Evolutionary conservation across 2,888 invertebrate genomes (phyloP), one percentile per base, ranked within the genome.

Genomic region (Helicoverpa assulta): DNA sequence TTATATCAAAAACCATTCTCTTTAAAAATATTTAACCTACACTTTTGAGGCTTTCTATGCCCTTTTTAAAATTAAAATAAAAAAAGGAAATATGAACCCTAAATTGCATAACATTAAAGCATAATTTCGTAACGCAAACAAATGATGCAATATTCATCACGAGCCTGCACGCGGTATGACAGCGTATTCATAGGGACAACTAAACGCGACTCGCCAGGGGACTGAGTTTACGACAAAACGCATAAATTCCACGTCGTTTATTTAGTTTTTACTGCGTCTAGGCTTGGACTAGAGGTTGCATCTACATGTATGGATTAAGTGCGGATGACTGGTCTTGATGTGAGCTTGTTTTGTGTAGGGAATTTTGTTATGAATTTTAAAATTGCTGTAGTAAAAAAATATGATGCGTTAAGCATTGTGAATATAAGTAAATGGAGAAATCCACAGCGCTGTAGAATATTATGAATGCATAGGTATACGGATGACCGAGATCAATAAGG

Each of bases 231-330:
- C 70, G 82, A 81, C 76, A 18, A 60, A 73, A 63, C 85, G 66
- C 74, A 83, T 84, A 84, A 84, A 85, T 83, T 84, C 83, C 69
- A 33, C 73, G 65, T 55, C 77, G 76, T 83, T 83, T 84, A 80
- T 83, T 82, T 80, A 76, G 73, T 79, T 84, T 84, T 83, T 84
- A 84, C 74, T 64, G 43, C 78, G 82, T 83, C 83, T 83, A 78
- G 76, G 79, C 73, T 10, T 37, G 52, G 61, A 60, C 65, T 70
- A 70, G 58, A 62, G 63, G 57, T 55, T 58, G 52, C 47, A 52
- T 70, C 74, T 70, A 66, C 54, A 59, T 52, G n/a, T 37, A 51
- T 14, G 51, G 19, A n/a, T 14, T 55, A 43, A 51, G 53, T 73
- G 21, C 6, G 33, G 50, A 33, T 73, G 59, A 56, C 62, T 67